These are phyloP conservation scores for Hippocampus comes DNA, from an alignment of 2,113 vertebrate genomes.

Conservation along the genomic window DNA sequence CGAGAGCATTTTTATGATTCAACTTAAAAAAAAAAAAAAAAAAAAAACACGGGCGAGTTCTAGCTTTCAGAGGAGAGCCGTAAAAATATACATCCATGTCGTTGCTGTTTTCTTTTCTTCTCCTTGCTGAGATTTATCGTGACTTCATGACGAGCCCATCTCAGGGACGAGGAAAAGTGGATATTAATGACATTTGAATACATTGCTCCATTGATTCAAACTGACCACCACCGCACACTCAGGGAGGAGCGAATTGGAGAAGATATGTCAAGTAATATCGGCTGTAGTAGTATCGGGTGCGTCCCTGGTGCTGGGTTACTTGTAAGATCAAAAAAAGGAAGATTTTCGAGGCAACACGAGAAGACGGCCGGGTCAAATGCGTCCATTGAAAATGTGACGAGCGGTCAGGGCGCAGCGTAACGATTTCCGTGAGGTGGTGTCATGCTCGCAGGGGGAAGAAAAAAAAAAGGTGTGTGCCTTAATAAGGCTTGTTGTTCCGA, in stretches of 20 bases:
- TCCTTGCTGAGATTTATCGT: conserved; percentile 7
- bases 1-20: conserved; percentile 15
- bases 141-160: background rate
- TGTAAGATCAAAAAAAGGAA: conserved; percentile 37
- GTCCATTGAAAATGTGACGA: conserved; percentile 53
- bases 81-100: background rate
- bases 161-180: background rate
- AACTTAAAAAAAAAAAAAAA: conserved; percentile 13
- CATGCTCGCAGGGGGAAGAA: conserved; percentile 37
- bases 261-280: too few relatives aligned
- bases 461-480: conserved; percentile 65
- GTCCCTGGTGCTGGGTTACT: conserved; percentile 34
- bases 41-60: conserved; percentile 29
- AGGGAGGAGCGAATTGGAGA: too few relatives aligned
- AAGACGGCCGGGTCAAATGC: conserved; percentile 54
- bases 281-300: too few relatives aligned
- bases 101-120: background rate
- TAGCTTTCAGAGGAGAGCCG: conserved; percentile 1
- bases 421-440: conserved; percentile 66
- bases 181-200: background rate
- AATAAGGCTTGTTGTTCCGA: conserved; percentile 74
- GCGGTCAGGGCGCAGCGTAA: conserved; percentile 55
- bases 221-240: too few relatives aligned
- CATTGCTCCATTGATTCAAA: background rate
- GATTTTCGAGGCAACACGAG: conserved; percentile 38